Percentiles rank a stretch among this genome's conserved stretches.
These are phyloP conservation scores for Brachyrhaphis roseni DNA, from an alignment of 2,797 vertebrate genomes.

Conservation along the genomic window DNA sequence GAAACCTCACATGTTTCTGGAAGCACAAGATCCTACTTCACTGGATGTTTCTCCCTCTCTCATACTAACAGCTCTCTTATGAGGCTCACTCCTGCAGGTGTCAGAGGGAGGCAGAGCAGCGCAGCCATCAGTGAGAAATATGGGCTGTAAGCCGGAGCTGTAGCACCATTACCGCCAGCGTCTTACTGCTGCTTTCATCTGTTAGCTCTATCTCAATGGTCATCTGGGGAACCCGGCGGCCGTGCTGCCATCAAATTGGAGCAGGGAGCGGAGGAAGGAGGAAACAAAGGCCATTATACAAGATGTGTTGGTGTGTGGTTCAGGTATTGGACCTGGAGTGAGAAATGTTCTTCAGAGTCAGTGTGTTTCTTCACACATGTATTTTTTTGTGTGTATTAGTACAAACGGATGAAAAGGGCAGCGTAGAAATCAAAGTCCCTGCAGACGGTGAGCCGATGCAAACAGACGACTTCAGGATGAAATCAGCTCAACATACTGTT, in stretches of 20 bases:
- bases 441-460: slow-evolving; percentile 42
- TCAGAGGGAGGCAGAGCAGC: slow-evolving; percentile 54
- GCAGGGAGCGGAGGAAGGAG: slow-evolving; percentile 71
- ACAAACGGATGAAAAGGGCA: slow-evolving; percentile 7
- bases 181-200: slow-evolving; percentile 87
- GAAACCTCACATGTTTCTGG: not conserved
- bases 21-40: slow-evolving; percentile 15
- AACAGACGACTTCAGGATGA: slow-evolving; percentile 30
- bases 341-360: slow-evolving; percentile 42
- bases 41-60: slow-evolving; percentile 18
- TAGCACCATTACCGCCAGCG: slow-evolving; percentile 78
- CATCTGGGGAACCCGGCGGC: slow-evolving; percentile 78
- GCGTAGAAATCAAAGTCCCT: slow-evolving; percentile 54
- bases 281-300: slow-evolving; percentile 83
- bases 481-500: slow-evolving; percentile 24
- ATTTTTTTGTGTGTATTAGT: slow-evolving; percentile 28
- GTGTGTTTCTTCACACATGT: slow-evolving; percentile 13
- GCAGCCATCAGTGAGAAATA: slow-evolving; percentile 80
- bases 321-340: slow-evolving; percentile 14
- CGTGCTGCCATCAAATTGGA: slow-evolving; percentile 81
- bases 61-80: slow-evolving; percentile 45
- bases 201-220: slow-evolving; percentile 82
- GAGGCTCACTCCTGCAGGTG: slow-evolving; percentile 72
- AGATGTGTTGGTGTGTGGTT: slow-evolving; percentile 41
- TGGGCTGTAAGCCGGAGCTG: slow-evolving; percentile 76